Percentiles rank a stretch among this genome's conserved stretches.
Evolutionary conservation across 2,113 vertebrate genomes (phyloP).

Genomic region (Perca schrenkii): DNA sequence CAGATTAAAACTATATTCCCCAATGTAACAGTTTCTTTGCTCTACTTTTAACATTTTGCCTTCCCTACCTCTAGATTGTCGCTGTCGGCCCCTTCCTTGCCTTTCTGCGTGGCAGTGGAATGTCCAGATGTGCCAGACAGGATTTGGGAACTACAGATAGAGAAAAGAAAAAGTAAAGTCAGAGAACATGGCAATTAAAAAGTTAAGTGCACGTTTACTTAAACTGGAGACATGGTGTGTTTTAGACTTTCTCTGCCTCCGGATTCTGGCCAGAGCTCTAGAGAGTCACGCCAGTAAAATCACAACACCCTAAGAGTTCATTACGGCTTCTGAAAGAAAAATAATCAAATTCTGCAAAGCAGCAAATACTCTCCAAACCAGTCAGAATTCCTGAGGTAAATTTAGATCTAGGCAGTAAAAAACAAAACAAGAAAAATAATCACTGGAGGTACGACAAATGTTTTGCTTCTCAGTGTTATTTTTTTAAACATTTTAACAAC

Average conservation of each 20-base stretch:
- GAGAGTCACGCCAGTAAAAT: conserved; percentile 48
- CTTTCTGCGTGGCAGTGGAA: conserved; percentile 86
- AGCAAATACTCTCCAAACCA: conserved; percentile 4
- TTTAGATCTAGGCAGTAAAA: conserved; percentile 44
- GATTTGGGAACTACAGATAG: conserved; percentile 90
- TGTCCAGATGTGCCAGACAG: conserved; percentile 84
- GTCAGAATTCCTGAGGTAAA: conserved; percentile 32
- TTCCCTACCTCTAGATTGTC: conserved; percentile 91
- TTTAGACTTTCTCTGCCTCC: conserved; percentile 2
- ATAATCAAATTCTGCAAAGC: conserved; percentile 55
- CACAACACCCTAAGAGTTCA: conserved; percentile 26
- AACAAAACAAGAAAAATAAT: conserved; percentile 3
- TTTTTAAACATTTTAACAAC: neutral
- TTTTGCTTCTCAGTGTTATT: neutral
- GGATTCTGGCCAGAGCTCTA: conserved; percentile 20
- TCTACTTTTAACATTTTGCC: neutral
- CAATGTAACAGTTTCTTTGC: neutral
- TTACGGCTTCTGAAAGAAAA: conserved; percentile 55
- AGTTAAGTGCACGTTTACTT: neutral
- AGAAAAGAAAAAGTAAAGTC: neutral
- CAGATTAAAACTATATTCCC: neutral
- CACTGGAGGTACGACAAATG: neutral
- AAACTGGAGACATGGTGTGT: neutral
- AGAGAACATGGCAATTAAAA: neutral
- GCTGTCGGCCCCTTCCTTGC: conserved; percentile 90